Conservation (phyloP, 92 coral and sea anemone genomes). For the Meandrina meandrites region DNA sequence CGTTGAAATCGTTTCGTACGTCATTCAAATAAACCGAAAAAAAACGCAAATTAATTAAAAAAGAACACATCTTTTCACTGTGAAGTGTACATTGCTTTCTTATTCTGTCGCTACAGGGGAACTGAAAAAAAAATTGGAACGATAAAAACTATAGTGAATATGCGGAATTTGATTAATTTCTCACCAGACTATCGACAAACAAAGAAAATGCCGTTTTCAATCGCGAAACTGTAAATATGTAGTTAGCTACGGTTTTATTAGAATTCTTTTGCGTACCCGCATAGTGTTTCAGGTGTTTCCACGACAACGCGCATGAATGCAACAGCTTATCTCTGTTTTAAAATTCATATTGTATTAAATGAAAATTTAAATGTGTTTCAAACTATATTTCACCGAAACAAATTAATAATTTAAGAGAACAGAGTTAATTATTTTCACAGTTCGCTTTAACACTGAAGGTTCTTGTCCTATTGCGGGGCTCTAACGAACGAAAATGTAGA, state of each 20-base stretch:
- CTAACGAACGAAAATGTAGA: not conserved
- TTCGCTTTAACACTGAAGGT: not conserved
- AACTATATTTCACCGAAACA: conserved; percentile 12
- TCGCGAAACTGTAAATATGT: not conserved
- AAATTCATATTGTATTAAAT: not conserved
- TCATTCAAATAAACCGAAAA: not conserved
- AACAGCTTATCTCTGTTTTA: not conserved
- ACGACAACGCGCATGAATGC: not conserved
- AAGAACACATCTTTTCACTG: not conserved
- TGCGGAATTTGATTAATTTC: not conserved
- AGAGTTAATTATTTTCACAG: not conserved
- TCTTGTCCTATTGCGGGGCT: not conserved
- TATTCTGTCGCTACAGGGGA: not conserved
- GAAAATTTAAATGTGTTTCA: not conserved
- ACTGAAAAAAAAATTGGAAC: not conserved
- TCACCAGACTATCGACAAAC: not conserved
- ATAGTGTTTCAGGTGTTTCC: not conserved
- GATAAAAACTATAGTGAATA: not conserved
- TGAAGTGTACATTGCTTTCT: not conserved
- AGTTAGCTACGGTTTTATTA: not conserved
- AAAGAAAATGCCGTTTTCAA: not conserved
- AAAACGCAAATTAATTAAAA: not conserved
- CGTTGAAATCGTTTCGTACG: too few relatives aligned
- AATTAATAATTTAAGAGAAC: conserved; percentile 25
- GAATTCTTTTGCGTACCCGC: not conserved